Conservation (phyloP, 2,797 vertebrate genomes). For the Babyrousa celebensis region DNA sequence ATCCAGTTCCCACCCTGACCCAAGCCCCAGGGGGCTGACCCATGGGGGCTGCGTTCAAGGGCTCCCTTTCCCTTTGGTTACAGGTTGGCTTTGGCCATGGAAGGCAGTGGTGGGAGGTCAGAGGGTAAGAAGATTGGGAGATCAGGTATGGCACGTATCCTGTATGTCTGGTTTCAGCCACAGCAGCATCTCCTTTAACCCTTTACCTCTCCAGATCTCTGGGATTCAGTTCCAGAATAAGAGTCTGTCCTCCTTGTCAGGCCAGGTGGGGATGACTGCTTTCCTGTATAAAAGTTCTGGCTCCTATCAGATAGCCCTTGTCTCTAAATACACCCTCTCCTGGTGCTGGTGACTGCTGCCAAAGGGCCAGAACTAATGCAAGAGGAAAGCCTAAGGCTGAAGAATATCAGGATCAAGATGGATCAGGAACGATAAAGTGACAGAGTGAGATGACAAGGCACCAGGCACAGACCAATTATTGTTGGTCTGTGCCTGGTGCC, state of each 20-base stretch:
- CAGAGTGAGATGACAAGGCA: not conserved
- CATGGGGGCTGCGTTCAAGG: too few species aligned
- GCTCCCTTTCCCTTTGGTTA: not conserved
- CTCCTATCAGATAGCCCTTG: not conserved
- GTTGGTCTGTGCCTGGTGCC: not conserved
- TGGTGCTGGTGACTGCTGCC: not conserved
- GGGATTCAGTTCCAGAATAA: slow-evolving; percentile 39
- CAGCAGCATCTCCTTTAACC: not conserved
- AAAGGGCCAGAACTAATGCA: slow-evolving; percentile 5
- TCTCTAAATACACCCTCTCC: slow-evolving; percentile 33
- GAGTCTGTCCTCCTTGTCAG: not conserved
- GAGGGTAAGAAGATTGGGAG: not conserved
- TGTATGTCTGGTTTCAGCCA: not conserved
- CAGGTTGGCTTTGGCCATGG: not conserved
- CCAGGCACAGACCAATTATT: too few species aligned
- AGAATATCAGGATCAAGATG: not conserved
- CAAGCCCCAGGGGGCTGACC: too few species aligned
- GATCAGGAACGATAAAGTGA: not conserved
- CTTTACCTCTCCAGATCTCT: slow-evolving; percentile 22
- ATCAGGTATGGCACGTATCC: not conserved
- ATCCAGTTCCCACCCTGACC: fast-evolving
- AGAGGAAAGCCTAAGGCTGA: not conserved
- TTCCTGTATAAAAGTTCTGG: not conserved
- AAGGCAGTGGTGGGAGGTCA: not conserved
- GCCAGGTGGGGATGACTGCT: not conserved